A percentile compares a stretch with the other conserved stretches of the same genome.
These are phyloP conservation scores for Ochotona princeps DNA, from an alignment of 2,113 vertebrate genomes.

Conservation along the genomic window DNA sequence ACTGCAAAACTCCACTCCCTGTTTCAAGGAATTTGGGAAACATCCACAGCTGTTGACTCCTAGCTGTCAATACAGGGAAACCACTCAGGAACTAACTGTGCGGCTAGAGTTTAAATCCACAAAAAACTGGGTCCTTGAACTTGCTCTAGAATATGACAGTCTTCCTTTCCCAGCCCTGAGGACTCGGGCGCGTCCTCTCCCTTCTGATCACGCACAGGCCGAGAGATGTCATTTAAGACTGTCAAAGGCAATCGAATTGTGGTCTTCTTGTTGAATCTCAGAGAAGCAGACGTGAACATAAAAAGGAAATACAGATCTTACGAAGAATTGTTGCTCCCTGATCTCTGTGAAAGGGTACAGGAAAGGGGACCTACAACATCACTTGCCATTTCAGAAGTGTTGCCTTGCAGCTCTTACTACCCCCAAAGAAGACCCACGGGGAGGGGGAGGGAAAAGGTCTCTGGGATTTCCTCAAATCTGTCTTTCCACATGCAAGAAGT, in stretches of 20 bases:
- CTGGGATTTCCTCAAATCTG: constrained; percentile 1
- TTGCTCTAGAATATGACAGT: background rate
- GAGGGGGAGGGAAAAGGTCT: background rate
- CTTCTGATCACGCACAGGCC: background rate
- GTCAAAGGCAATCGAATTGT: background rate
- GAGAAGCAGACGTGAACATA: background rate
- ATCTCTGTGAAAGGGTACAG: background rate
- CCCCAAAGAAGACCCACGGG: background rate
- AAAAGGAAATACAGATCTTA: background rate
- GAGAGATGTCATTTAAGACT: constrained; percentile 35
- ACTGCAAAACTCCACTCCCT: constrained; percentile 24
- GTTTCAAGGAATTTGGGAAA: constrained; percentile 62
- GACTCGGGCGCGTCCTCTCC: background rate
- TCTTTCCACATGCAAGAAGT: background rate
- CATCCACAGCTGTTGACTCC: background rate
- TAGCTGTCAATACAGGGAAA: constrained; percentile 26
- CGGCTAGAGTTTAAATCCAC: background rate
- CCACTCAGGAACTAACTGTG: constrained; percentile 10
- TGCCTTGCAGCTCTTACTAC: background rate
- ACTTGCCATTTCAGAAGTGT: background rate
- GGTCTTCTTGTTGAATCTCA: background rate
- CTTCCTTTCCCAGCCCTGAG: background rate
- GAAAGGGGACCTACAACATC: background rate
- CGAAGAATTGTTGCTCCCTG: background rate
- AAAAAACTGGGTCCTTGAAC: background rate